Conservation (phyloP, 92 coral and sea anemone genomes). For the Nematostella vectensis region DNA sequence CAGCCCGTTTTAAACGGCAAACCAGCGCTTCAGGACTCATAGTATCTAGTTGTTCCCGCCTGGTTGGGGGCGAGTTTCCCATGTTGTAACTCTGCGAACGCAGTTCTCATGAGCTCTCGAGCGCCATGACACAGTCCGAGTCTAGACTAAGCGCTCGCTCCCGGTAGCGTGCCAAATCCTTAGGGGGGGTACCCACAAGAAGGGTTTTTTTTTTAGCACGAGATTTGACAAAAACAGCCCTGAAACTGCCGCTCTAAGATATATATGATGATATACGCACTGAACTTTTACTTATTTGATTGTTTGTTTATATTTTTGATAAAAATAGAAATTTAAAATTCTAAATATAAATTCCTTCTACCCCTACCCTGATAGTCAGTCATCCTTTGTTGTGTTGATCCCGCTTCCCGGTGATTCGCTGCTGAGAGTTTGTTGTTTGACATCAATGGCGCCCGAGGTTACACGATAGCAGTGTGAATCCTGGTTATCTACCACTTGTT, state of each 20-base stretch:
- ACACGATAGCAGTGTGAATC: slow-evolving; percentile 75
- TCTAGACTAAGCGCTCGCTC: slow-evolving; percentile 67
- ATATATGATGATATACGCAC: too few relatives aligned
- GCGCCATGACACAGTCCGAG: slow-evolving; percentile 81
- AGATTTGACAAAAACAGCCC: slow-evolving; percentile 3
- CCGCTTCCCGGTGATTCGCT: slow-evolving; percentile 62
- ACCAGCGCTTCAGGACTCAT: slow-evolving; percentile 94
- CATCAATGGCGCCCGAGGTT: slow-evolving; percentile 86
- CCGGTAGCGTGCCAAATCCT: slow-evolving; percentile 9
- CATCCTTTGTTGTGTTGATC: slow-evolving; percentile 59
- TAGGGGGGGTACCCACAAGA: slow-evolving; percentile 26
- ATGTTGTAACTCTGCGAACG: slow-evolving; percentile 64
- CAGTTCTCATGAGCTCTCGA: slow-evolving; percentile 29
- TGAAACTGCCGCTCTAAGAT: too few relatives aligned
- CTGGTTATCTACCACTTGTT: slow-evolving; percentile 75
- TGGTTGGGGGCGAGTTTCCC: slow-evolving; percentile 96
- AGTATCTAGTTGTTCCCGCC: slow-evolving; percentile 86
- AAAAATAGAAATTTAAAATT: too few relatives aligned
- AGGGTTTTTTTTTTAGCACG: slow-evolving; percentile 4
- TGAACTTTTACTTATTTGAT: too few relatives aligned
- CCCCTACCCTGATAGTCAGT: slow-evolving; percentile 27
- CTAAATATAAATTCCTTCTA: too few relatives aligned
- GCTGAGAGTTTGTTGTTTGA: slow-evolving; percentile 56
- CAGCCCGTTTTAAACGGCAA: slow-evolving; percentile 86
- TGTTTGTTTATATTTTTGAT: too few relatives aligned